phyloP scores from a whole-genome alignment of 2,797 vertebrate species.

The Rhynchonycteris naso region DNA sequence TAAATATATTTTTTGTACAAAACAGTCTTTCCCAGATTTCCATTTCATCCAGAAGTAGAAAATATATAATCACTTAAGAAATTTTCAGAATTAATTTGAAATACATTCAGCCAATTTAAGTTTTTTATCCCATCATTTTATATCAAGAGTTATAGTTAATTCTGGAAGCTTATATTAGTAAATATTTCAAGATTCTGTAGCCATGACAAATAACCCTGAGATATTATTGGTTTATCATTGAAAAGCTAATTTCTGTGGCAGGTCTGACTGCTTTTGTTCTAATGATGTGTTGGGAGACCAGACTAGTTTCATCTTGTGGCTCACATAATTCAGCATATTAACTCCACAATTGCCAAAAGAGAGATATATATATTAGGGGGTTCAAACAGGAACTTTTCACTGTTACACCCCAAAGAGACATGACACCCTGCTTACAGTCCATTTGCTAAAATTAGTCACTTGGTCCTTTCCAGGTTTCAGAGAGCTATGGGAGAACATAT shows the following conservation, averaged over 20 bases:
- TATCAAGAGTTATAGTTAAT: not conserved
- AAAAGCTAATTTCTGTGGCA: not conserved
- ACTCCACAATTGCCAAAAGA: not conserved
- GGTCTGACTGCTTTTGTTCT: not conserved
- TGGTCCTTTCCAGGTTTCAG: not conserved
- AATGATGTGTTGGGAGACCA: not conserved
- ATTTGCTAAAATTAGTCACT: conserved; percentile 11
- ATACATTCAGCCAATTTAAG: not conserved
- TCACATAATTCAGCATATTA: not conserved
- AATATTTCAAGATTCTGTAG: not conserved
- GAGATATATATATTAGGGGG: not conserved
- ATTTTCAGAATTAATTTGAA: conserved; percentile 38
- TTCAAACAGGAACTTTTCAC: not conserved
- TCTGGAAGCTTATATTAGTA: not conserved
- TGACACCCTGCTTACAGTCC: not conserved
- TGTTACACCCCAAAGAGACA: not conserved
- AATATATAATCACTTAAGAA: not conserved
- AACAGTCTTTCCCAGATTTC: not conserved
- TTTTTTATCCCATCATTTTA: not conserved
- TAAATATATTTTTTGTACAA: not conserved
- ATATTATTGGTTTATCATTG: not conserved
- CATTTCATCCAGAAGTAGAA: not conserved
- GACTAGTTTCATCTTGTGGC: not conserved
- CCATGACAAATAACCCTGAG: not conserved
- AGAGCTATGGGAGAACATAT: not conserved